Evolutionary conservation across 2,113 vertebrate species (phyloP).

Genomic region (Scomber japonicus): DNA sequence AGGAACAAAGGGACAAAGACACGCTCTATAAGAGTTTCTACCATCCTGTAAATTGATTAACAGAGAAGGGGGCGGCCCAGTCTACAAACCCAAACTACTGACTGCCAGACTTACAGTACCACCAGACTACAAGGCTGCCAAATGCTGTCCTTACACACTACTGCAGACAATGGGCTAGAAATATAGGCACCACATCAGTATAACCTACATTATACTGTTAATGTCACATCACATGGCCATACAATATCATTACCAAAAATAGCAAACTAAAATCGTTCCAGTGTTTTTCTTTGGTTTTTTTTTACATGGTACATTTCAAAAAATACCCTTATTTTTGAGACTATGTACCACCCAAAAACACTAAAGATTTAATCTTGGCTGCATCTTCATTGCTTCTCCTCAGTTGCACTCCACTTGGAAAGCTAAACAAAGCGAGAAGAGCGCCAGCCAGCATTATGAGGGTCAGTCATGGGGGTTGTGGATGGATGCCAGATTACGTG

Average conservation of each 20-base stretch:
- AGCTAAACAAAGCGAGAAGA: conserved; percentile 76
- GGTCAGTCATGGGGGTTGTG: conserved; percentile 76
- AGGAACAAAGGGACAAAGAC: conserved; percentile 85
- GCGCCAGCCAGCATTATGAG: conserved; percentile 77
- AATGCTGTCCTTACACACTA: conserved; percentile 56
- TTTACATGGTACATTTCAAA: conserved; percentile 24
- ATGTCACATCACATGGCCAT: conserved; percentile 31
- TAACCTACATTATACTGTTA: conserved; percentile 46
- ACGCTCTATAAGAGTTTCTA: conserved; percentile 79
- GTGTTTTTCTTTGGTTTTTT: background rate
- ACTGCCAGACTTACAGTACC: conserved; percentile 69
- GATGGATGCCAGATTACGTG: conserved; percentile 79
- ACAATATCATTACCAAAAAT: conserved; percentile 20
- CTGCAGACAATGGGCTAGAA: conserved; percentile 35
- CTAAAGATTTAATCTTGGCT: conserved; percentile 67
- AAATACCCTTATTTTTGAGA: conserved; percentile 61
- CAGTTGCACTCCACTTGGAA: conserved; percentile 72
- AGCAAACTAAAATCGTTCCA: background rate
- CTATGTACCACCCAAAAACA: conserved; percentile 48
- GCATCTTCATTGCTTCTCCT: conserved; percentile 66
- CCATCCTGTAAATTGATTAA: conserved; percentile 86
- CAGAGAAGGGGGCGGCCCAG: conserved; percentile 64
- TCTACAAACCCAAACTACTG: conserved; percentile 68
- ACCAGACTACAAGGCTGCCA: conserved; percentile 68
- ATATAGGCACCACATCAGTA: conserved; percentile 53